Percentiles rank a stretch among this genome's conserved stretches.
Evolutionary conservation across 2,113 vertebrate genomes (phyloP).

Genomic region (Tachysurus vachellii): DNA sequence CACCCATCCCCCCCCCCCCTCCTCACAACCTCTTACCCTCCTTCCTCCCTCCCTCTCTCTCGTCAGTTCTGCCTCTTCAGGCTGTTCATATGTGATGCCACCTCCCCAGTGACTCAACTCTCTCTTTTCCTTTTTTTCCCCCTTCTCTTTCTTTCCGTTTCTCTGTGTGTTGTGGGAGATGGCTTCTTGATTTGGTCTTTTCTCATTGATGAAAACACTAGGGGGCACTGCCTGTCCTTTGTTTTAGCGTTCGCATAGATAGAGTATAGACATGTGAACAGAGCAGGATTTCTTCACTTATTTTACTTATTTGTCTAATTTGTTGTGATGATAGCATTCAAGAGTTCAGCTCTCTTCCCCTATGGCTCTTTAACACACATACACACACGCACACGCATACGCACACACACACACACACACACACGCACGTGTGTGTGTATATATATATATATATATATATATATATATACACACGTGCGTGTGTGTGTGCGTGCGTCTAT

Average conservation of each 20-base stretch:
- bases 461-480: too few relatives aligned
- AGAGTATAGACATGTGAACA: slow-evolving; percentile 54
- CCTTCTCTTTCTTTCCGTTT: slow-evolving; percentile 36
- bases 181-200: slow-evolving; percentile 69
- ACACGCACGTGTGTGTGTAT: neutral
- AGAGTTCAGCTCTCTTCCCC: slow-evolving; percentile 61
- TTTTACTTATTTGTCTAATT: slow-evolving; percentile 77
- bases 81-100: slow-evolving; percentile 61
- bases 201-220: slow-evolving; percentile 87
- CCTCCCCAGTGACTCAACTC: slow-evolving; percentile 57
- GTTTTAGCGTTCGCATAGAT: slow-evolving; percentile 68
- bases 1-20: slow-evolving; percentile 27
- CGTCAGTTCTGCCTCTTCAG: slow-evolving; percentile 30
- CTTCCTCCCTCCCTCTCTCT: slow-evolving; percentile 24
- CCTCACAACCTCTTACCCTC: slow-evolving; percentile 43
- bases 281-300: slow-evolving; percentile 64
- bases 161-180: slow-evolving; percentile 59
- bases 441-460: neutral
- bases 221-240: slow-evolving; percentile 98
- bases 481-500: too few relatives aligned
- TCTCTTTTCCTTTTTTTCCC: slow-evolving; percentile 37
- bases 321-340: slow-evolving; percentile 71
- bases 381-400: too few relatives aligned
- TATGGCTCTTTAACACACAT: neutral
- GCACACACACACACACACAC: too few relatives aligned